Evolutionary conservation across 2,113 vertebrate species (phyloP).

Genomic region (Pipra filicauda): DNA sequence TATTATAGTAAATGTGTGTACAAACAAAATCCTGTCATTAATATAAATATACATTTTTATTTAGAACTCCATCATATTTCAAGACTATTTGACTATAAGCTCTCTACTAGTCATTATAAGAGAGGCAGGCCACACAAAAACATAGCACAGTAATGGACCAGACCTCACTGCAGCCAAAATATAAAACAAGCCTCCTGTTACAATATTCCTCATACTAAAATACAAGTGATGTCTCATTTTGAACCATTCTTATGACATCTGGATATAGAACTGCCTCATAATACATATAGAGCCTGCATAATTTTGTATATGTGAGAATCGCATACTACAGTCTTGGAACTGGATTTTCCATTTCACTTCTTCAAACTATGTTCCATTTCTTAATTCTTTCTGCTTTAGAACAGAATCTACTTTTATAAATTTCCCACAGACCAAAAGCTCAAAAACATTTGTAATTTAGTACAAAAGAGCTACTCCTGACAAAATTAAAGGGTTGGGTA

Average conservation of each 20-base stretch:
- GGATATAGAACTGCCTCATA: not conserved
- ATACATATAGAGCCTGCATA: not conserved
- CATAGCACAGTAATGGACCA: not conserved
- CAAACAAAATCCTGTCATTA: not conserved
- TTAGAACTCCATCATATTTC: not conserved
- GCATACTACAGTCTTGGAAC: not conserved
- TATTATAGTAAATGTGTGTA: not conserved
- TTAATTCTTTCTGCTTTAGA: not conserved
- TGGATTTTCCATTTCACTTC: slow-evolving; percentile 23
- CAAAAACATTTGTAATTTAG: not conserved
- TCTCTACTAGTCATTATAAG: not conserved
- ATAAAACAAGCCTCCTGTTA: not conserved
- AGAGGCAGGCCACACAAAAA: not conserved
- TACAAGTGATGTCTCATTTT: not conserved
- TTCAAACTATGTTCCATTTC: not conserved
- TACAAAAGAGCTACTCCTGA: not conserved
- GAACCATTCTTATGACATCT: not conserved
- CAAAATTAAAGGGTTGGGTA: slow-evolving; percentile 2
- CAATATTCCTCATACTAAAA: not conserved
- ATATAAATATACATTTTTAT: not conserved
- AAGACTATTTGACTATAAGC: not conserved
- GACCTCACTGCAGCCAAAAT: not conserved
- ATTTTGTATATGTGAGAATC: not conserved
- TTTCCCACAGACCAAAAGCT: not conserved
- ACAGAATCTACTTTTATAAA: not conserved